Evolutionary conservation across 2,113 vertebrate genomes (phyloP), one percentile per base, ranked within the genome.

Genomic region (Platichthys flesus): DNA sequence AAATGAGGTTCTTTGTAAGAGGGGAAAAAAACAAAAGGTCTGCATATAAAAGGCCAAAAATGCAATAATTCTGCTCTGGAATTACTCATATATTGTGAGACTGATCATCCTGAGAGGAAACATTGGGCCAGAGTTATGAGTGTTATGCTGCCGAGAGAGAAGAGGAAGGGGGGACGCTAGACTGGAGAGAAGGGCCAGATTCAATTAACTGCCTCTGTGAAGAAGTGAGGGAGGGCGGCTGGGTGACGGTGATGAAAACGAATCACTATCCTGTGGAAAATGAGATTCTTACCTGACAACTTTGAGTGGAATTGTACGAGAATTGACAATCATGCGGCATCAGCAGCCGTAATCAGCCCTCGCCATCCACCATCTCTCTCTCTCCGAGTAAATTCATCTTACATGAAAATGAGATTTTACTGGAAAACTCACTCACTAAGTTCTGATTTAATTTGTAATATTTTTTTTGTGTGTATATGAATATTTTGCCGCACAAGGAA

Each of bases 171-270:
- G 26, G 28, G 47, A 51, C 15, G 47, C n/a, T 3, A 49, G 74
- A 79, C 52, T 26, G 47, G 37, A 56, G 71, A 84, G 74, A 81
- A 21, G 60, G 70, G 60, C 66, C 58, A 78, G 81, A 90, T 91
- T 89, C 76, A 88, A 91, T 91, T 89, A 88, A 83, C 76, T 79
- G 78, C 66, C 83, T 87, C 79, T 87, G 78, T 84, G 81, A 89
- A 82, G 82, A 69, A 77, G 81, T 76, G 73, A 76, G 85, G 74
- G 71, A 79, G 63, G 75, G 77, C 31, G 3, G 72, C 28, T 49
- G 75, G 77, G 78, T 61, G 81, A 83, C 76, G 60, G 77, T 67
- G 83, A 89, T 88, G 81, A 83, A 89, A 90, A 91, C 90, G 78
- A 90, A 90, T 88, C 80, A 82, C 79, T 78, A 68, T 72, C 71